A percentile compares a stretch with the other conserved stretches of the same genome.
Evolutionary conservation across 2,113 vertebrate genomes (phyloP).

Genomic region (Xerus inauris): DNA sequence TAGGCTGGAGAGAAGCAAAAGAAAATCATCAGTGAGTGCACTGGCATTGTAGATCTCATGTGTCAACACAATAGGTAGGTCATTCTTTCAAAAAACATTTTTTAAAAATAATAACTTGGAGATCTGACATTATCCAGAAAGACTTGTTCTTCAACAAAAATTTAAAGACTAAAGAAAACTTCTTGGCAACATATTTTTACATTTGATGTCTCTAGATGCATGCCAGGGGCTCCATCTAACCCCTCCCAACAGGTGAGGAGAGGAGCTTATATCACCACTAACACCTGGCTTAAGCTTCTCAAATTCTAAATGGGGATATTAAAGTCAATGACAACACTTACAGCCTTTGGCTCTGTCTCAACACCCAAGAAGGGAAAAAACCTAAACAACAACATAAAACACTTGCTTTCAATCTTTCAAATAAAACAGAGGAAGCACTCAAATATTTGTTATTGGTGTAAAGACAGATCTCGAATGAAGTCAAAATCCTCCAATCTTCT

Average conservation of each 20-base stretch:
- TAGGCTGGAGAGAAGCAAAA: neutral
- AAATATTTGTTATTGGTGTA: constrained; percentile 16
- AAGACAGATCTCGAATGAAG: neutral
- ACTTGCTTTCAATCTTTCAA: constrained; percentile 42
- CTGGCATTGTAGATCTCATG: neutral
- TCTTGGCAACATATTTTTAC: neutral
- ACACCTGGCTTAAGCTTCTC: constrained; percentile 32
- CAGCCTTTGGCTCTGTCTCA: neutral
- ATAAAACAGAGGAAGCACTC: constrained; percentile 7
- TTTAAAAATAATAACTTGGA: neutral
- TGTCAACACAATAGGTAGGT: neutral
- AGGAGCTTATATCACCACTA: constrained; percentile 8
- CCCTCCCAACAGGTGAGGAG: constrained; percentile 17
- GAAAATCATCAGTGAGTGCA: neutral
- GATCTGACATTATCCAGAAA: neutral
- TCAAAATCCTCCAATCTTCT: constrained; percentile 40
- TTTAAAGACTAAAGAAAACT: constrained; percentile 24
- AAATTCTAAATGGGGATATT: constrained; percentile 42
- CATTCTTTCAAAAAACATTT: neutral
- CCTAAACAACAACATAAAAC: neutral
- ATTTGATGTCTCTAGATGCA: constrained; percentile 4
- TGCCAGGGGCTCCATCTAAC: neutral
- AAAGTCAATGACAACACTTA: neutral
- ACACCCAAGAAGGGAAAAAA: neutral
- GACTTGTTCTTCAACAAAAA: constrained; percentile 31